Evolutionary conservation across 2,888 invertebrate genomes (phyloP).

Genomic region (Calameuta pallipes): DNA sequence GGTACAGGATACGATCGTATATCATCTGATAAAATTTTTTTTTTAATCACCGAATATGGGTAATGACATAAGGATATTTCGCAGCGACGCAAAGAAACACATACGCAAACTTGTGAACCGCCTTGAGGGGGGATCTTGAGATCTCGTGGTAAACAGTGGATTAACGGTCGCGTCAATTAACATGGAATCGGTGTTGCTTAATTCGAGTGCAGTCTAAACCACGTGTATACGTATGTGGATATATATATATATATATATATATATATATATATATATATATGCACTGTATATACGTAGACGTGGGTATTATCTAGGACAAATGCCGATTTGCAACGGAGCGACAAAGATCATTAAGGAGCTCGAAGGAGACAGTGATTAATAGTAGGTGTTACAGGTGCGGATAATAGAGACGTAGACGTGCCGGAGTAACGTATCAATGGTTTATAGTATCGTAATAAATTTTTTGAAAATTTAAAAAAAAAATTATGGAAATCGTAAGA

Average conservation of each 20-base stretch:
- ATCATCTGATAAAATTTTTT: too few species aligned
- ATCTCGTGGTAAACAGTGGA: conserved; percentile 1
- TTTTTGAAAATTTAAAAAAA: background rate
- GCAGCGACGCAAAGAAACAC: background rate
- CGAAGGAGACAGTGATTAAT: background rate
- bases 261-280: background rate
- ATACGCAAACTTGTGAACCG: background rate
- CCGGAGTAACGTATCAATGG: background rate
- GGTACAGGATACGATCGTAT: background rate
- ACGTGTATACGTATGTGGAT: background rate
- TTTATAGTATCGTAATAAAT: background rate
- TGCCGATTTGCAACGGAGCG: background rate
- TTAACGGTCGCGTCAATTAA: conserved; percentile 34
- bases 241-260: background rate
- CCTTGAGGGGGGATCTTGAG: too few species aligned
- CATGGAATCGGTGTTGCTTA: conserved; percentile 32
- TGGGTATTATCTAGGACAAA: background rate
- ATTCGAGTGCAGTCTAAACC: conserved; percentile 5
- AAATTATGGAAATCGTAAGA: background rate
- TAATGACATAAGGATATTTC: background rate
- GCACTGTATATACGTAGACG: background rate
- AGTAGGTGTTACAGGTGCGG: background rate
- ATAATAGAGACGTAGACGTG: background rate
- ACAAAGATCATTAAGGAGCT: conserved; percentile 1
- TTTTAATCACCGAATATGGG: too few species aligned